Percentiles rank a stretch among this genome's conserved stretches.
phyloP scores from a whole-genome alignment of 2,888 invertebrate species.

The Odontothrips loti region DNA sequence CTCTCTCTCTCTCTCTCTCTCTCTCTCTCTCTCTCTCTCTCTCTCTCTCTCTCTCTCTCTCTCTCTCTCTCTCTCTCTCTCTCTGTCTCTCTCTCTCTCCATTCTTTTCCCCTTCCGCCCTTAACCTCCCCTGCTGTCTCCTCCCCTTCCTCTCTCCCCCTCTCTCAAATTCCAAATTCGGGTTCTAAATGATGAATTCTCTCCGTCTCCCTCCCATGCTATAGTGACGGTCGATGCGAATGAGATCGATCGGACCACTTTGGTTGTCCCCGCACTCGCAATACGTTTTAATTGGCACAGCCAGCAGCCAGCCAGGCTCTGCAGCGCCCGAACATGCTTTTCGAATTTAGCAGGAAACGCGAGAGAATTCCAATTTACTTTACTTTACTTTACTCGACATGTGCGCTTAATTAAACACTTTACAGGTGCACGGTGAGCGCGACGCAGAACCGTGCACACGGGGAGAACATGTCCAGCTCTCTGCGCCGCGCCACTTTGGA shows the following conservation, averaged over 20 bases:
- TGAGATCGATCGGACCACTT: neutral
- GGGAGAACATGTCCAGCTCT: no score
- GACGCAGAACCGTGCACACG: no score
- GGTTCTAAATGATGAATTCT: no score
- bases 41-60: neutral
- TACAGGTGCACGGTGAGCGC: no score
- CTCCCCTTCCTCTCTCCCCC: neutral
- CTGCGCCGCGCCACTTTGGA: no score
- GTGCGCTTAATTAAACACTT: no score
- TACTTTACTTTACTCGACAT: no score
- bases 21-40: neutral
- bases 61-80: neutral
- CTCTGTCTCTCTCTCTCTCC: neutral
- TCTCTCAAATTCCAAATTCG: neutral
- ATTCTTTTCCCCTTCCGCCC: neutral
- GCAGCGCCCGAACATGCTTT: neutral
- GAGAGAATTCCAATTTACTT: no score
- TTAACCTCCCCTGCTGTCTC: neutral
- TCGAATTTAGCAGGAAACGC: no score
- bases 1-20: neutral
- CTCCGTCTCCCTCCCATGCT: no score
- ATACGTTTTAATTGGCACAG: neutral
- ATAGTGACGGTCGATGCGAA: no score
- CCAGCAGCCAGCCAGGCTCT: neutral
- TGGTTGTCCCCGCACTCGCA: neutral